These are phyloP conservation scores for Aproaerema taeniolella DNA, from an alignment of 2,888 invertebrate genomes.

Conservation along the genomic window DNA sequence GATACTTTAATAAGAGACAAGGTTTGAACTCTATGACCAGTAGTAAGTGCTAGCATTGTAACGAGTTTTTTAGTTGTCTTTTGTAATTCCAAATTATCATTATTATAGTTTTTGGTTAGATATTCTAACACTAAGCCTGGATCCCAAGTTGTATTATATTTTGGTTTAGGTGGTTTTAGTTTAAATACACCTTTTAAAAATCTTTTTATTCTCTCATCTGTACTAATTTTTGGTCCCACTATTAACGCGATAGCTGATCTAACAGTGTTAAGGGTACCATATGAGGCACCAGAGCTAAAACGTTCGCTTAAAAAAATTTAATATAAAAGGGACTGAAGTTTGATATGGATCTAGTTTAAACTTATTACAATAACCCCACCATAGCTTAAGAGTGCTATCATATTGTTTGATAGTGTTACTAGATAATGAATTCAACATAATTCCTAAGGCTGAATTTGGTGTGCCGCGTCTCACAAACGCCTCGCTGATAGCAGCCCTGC, in stretches of 20 bases:
- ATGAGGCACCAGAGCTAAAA: not conserved
- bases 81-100: too few relatives aligned
- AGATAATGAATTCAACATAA: not conserved
- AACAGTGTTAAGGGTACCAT: not conserved
- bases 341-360: not conserved
- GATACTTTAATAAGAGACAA: constrained; percentile 16
- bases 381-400: not conserved
- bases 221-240: not conserved
- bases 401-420: not conserved
- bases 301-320: too few relatives aligned
- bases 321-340: not conserved
- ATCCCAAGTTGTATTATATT: constrained; percentile 11
- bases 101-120: not conserved
- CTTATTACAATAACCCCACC: not conserved
- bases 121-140: constrained; percentile 5
- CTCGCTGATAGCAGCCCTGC: not conserved
- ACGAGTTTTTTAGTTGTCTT: constrained; percentile 11
- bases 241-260: constrained; percentile 8
- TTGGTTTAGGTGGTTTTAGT: constrained; percentile 3
- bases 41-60: constrained; percentile 13
- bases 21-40: constrained; percentile 18
- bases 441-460: not conserved
- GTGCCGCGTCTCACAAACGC: not conserved
- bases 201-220: constrained; percentile 5
- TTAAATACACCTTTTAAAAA: constrained; percentile 12